Percentiles rank a stretch among this genome's conserved stretches.
Evolutionary conservation across 1,140 invertebrate genomes (phyloP).

Genomic region (Diachasma alloeum): DNA sequence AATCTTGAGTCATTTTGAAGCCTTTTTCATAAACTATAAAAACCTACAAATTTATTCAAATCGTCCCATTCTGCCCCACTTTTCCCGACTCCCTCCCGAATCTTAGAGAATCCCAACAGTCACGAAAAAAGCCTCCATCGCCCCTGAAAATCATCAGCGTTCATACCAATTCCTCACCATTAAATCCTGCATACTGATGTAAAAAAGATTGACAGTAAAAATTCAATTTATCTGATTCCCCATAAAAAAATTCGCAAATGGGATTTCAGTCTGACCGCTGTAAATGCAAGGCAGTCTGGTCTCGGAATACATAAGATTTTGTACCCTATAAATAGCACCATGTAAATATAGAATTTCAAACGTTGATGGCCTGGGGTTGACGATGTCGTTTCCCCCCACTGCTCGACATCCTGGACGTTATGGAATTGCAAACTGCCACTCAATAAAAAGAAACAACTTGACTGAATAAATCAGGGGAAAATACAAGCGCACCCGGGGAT

Average conservation of each 20-base stretch:
- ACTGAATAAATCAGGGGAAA: not conserved
- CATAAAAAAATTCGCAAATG: not conserved
- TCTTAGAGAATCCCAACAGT: no score
- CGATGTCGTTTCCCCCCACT: not conserved
- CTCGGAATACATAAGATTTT: conserved; percentile 5
- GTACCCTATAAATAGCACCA: not conserved
- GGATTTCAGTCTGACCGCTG: not conserved
- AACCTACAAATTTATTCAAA: no score
- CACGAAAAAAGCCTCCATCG: no score
- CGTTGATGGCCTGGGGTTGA: conserved; percentile 10
- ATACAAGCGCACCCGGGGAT: not conserved
- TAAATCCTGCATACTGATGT: no score
- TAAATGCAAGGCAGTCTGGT: not conserved
- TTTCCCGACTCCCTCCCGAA: no score
- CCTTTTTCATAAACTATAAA: no score
- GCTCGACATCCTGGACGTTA: not conserved
- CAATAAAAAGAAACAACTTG: not conserved
- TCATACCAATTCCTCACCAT: no score
- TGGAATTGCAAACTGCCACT: conserved; percentile 1
- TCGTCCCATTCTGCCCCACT: no score
- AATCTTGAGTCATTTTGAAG: no score
- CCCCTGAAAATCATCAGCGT: no score
- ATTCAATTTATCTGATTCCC: not conserved
- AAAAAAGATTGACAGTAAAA: not conserved
- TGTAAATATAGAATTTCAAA: conserved; percentile 6